A percentile compares a stretch with the other conserved stretches of the same genome.
Evolutionary conservation across 2,113 vertebrate species (phyloP).

Genomic region (Propithecus coquereli): DNA sequence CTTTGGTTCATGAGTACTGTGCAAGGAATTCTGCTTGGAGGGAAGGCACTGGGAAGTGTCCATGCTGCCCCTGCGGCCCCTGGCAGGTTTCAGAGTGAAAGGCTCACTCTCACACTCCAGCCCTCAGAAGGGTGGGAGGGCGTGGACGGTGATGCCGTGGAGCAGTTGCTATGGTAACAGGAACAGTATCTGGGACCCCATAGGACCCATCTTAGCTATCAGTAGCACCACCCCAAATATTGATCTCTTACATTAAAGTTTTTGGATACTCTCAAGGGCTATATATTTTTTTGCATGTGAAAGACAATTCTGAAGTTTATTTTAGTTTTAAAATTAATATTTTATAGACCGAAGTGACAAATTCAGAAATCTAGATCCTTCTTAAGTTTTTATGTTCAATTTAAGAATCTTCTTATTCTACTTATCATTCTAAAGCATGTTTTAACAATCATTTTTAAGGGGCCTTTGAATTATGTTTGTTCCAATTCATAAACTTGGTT

Average conservation of each 20-base stretch:
- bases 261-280: not conserved
- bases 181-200: not conserved
- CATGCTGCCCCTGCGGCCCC: rapidly evolving
- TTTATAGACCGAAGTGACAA: slow-evolving; percentile 2
- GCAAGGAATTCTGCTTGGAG: not conserved
- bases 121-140: no score
- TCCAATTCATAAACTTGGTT: slow-evolving; percentile 9
- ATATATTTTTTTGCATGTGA: not conserved
- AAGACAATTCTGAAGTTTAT: not conserved
- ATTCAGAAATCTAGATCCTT: slow-evolving; percentile 4
- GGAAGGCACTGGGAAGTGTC: not conserved
- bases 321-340: not conserved
- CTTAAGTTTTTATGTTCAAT: slow-evolving; percentile 3
- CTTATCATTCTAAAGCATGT: not conserved
- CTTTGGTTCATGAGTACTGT: not conserved
- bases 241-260: not conserved
- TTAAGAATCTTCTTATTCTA: slow-evolving; percentile 7
- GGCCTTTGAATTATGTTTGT: slow-evolving; percentile 15
- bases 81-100: not conserved
- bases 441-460: slow-evolving; percentile 34
- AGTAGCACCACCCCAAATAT: not conserved
- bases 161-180: not conserved
- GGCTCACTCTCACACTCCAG: not conserved
- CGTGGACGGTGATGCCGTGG: not conserved
- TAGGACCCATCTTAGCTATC: not conserved